These are phyloP conservation scores for Tethya wilhelma DNA, from an alignment of 37 sponge, comb jelly and placozoan species.

Conservation along the genomic window DNA sequence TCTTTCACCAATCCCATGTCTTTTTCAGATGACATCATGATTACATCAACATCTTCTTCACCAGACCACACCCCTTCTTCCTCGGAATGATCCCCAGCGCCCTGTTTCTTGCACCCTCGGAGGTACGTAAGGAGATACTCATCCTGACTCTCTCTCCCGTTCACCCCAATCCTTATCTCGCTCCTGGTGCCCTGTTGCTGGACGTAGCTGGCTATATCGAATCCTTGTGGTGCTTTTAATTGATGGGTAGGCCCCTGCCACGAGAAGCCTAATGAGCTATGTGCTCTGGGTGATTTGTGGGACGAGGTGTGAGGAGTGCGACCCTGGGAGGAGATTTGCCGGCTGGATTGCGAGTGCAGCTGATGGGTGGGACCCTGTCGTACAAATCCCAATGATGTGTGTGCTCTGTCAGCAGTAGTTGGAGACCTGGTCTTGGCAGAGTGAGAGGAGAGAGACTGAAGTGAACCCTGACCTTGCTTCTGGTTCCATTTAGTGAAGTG, in stretches of 20 bases:
- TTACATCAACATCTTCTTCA: constrained; percentile 1
- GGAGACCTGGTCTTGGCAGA: too few species aligned
- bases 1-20: background rate
- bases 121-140: constrained; percentile 19
- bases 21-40: background rate
- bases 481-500: too few species aligned
- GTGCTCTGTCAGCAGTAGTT: too few species aligned
- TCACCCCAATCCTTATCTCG: constrained; percentile 23
- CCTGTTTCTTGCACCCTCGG: constrained; percentile 1
- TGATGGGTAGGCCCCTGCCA: too few species aligned
- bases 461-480: too few species aligned
- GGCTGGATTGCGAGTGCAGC: too few species aligned
- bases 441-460: too few species aligned
- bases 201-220: constrained; percentile 16
- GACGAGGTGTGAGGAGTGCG: too few species aligned
- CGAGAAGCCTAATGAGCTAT: background rate
- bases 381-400: constrained; percentile 9
- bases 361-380: background rate
- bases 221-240: constrained; percentile 26
- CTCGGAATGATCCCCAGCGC: too few species aligned
- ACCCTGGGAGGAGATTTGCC: too few species aligned
- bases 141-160: constrained; percentile 12
- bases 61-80: background rate
- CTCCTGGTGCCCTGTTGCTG: constrained; percentile 5
- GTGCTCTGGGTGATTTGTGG: too few species aligned